A percentile compares a stretch with the other conserved stretches of the same genome.
Evolutionary conservation across 2,113 vertebrate species (phyloP).

Genomic region (Perognathus longimembris): DNA sequence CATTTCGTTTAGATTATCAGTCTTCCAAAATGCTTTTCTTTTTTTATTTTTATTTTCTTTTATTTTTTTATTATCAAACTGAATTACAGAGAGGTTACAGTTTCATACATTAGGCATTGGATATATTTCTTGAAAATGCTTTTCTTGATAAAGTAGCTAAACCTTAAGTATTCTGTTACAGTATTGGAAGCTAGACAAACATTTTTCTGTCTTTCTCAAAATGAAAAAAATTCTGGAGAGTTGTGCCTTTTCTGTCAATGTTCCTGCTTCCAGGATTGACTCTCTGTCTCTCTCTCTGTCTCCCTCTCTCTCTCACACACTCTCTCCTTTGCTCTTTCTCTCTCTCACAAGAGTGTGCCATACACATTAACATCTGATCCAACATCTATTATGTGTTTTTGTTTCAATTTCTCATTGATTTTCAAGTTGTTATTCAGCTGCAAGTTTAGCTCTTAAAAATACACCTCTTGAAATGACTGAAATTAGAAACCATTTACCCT

Average conservation of each 20-base stretch:
- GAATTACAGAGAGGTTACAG: too few species aligned
- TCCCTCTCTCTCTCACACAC: too few species aligned
- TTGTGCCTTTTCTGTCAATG: constrained; percentile 22
- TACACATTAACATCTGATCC: constrained; percentile 39
- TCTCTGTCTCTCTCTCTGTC: too few species aligned
- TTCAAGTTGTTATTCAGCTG: constrained; percentile 62
- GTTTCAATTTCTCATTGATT: constrained; percentile 58
- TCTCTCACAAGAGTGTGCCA: not conserved
- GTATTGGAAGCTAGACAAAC: not conserved
- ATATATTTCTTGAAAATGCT: too few species aligned
- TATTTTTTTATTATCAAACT: too few species aligned
- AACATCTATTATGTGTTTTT: constrained; percentile 27
- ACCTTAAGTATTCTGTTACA: not conserved
- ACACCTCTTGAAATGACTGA: not conserved
- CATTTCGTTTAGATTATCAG: not conserved
- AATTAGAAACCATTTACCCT: constrained; percentile 52
- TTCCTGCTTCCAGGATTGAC: not conserved
- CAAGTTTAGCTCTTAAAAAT: not conserved
- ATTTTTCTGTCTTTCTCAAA: not conserved
- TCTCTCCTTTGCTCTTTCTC: too few species aligned
- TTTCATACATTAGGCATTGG: too few species aligned
- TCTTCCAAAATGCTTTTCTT: not conserved
- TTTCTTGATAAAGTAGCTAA: not conserved
- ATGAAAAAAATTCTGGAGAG: not conserved
- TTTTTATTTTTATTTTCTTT: too few species aligned